A percentile compares a stretch with the other conserved stretches of the same genome.
phyloP scores from a whole-genome alignment of 2,797 vertebrate species.

The Myotis pilosus region DNA sequence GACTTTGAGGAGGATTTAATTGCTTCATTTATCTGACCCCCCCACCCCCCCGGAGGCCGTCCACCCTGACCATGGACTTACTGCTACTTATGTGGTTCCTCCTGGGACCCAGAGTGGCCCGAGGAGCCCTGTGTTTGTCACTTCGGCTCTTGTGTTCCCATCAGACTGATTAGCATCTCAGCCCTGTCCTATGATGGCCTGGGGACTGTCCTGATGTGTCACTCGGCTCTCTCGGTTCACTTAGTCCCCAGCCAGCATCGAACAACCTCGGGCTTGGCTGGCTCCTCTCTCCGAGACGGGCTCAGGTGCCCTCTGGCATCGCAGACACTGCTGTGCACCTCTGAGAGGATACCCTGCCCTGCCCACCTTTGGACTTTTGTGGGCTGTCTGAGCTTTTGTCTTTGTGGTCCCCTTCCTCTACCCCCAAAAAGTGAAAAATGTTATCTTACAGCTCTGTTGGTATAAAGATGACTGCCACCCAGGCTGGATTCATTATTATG shows the following conservation, averaged over 20 bases:
- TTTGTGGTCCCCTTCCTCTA: not conserved
- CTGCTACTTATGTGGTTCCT: not conserved
- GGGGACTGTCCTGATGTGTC: not conserved
- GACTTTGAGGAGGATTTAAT: not conserved
- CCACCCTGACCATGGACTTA: not conserved
- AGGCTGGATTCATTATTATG: not conserved
- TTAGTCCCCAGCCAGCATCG: not conserved
- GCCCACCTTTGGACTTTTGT: not conserved
- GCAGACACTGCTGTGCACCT: fast-evolving
- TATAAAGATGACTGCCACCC: not conserved
- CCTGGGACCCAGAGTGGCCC: not conserved
- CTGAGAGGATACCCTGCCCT: fast-evolving
- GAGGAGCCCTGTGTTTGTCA: not conserved
- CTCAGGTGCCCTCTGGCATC: not conserved
- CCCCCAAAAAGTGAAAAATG: not conserved
- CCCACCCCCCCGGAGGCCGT: no score
- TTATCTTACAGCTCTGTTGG: not conserved
- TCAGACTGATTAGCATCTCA: not conserved
- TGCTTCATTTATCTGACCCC: not conserved
- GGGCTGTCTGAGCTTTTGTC: not conserved
- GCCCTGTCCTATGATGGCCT: not conserved
- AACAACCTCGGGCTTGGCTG: not conserved
- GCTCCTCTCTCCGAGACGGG: not conserved
- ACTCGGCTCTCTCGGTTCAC: not conserved
- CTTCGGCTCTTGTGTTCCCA: not conserved